A percentile compares a stretch with the other conserved stretches of the same genome.
Conservation (phyloP, 64 coral and sea anemone species). For the Montipora capricornis region DNA sequence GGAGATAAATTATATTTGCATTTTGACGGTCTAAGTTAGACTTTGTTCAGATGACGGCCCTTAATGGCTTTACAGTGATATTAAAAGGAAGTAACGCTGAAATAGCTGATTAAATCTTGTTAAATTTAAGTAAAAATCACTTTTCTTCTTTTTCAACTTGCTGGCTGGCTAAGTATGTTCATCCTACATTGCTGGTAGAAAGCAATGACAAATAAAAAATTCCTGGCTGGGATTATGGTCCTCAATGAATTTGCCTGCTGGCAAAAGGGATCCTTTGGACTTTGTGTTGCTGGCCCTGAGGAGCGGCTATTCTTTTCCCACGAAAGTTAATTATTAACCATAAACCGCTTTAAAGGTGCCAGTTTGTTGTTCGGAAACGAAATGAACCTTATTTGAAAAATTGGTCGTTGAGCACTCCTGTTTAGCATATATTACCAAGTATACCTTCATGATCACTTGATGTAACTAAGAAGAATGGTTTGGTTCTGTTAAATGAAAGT, state of each 20-base stretch:
- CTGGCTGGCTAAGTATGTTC: too few species aligned
- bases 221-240: background rate
- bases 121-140: background rate
- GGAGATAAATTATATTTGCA: too few species aligned
- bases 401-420: slow-evolving; percentile 16
- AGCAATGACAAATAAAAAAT: background rate
- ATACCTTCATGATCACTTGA: too few species aligned
- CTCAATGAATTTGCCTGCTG: background rate
- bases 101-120: background rate
- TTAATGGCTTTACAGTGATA: too few species aligned
- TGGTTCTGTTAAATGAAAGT: too few species aligned
- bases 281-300: background rate
- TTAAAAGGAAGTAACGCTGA: too few species aligned
- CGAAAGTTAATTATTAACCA: background rate
- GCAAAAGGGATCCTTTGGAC: slow-evolving; percentile 7
- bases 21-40: too few species aligned
- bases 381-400: slow-evolving; percentile 3
- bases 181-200: background rate
- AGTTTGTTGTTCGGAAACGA: background rate
- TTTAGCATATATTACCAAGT: too few species aligned
- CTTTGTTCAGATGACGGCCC: too few species aligned
- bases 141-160: background rate
- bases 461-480: too few species aligned
- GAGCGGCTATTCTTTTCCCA: slow-evolving; percentile 5
- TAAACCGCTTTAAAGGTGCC: background rate